These are phyloP conservation scores for Scleropages formosus DNA, from an alignment of 2,797 vertebrate species.

Conservation along the genomic window DNA sequence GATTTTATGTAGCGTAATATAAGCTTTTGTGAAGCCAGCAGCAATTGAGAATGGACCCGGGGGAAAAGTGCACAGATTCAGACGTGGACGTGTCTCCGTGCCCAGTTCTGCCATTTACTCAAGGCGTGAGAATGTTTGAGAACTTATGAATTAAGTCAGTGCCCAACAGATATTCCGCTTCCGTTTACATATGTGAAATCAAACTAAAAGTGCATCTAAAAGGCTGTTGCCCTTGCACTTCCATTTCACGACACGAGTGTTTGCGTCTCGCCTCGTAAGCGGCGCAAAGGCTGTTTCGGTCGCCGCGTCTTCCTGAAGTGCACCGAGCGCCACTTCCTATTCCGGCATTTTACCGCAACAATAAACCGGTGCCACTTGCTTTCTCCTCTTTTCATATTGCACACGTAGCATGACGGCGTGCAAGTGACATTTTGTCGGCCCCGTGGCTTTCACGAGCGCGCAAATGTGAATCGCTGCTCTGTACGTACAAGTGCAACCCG, in stretches of 20 bases:
- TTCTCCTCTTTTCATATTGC: too few species aligned
- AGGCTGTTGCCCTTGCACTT: not conserved
- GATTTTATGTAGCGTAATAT: slow-evolving; percentile 72
- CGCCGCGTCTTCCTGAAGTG: too few species aligned
- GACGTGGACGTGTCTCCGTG: slow-evolving; percentile 59
- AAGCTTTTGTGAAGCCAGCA: slow-evolving; percentile 55
- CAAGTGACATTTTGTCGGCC: too few species aligned
- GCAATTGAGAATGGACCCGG: slow-evolving; percentile 61
- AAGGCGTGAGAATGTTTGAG: slow-evolving; percentile 70
- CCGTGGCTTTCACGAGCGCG: too few species aligned
- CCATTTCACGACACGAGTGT: not conserved
- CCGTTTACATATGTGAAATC: slow-evolving; percentile 63
- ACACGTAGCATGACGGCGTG: too few species aligned
- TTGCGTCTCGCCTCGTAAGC: not conserved
- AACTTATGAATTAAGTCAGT: slow-evolving; percentile 62
- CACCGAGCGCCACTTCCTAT: too few species aligned
- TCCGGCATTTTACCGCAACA: too few species aligned
- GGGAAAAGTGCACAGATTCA: slow-evolving; percentile 56
- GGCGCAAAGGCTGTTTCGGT: not conserved
- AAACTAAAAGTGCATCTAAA: not conserved
- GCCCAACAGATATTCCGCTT: slow-evolving; percentile 62
- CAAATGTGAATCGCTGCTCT: too few species aligned
- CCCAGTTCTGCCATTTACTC: slow-evolving; percentile 62
- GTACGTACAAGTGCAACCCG: too few species aligned
- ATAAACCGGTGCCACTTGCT: too few species aligned